A percentile compares a stretch with the other conserved stretches of the same genome.
Evolutionary conservation across 2,113 vertebrate genomes (phyloP).

Genomic region (Chamaea fasciata): DNA sequence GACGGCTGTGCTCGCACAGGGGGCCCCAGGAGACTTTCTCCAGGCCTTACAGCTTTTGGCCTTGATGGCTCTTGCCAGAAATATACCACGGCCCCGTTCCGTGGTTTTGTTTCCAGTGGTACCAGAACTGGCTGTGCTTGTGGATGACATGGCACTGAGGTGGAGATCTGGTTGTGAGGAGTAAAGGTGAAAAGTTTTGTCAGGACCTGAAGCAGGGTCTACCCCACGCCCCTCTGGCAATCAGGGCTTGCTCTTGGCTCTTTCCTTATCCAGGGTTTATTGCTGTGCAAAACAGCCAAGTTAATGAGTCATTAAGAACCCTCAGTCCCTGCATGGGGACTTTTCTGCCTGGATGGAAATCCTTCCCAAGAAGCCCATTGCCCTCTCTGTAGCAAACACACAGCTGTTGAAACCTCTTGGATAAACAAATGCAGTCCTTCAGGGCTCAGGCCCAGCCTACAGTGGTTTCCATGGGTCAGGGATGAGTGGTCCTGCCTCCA

Average conservation of each 20-base stretch:
- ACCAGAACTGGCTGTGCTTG: background rate
- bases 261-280: background rate
- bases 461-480: background rate
- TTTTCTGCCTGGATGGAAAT: background rate
- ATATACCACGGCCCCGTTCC: background rate
- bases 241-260: background rate
- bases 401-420: background rate
- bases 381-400: background rate
- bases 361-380: background rate
- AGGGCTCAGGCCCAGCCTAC: background rate
- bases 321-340: background rate
- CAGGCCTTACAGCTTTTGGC: background rate
- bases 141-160: background rate
- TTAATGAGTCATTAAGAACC: background rate
- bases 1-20: background rate
- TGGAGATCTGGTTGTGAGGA: background rate
- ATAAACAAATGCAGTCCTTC: background rate
- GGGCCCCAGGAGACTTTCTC: background rate
- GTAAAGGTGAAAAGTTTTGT: background rate
- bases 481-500: background rate
- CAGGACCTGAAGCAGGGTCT: background rate
- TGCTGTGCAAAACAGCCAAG: background rate
- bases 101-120: background rate
- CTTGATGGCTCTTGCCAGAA: background rate
- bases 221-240: background rate